These are phyloP conservation scores for Lasioglossum albipes DNA, from an alignment of 1,140 invertebrate genomes.

Conservation along the genomic window DNA sequence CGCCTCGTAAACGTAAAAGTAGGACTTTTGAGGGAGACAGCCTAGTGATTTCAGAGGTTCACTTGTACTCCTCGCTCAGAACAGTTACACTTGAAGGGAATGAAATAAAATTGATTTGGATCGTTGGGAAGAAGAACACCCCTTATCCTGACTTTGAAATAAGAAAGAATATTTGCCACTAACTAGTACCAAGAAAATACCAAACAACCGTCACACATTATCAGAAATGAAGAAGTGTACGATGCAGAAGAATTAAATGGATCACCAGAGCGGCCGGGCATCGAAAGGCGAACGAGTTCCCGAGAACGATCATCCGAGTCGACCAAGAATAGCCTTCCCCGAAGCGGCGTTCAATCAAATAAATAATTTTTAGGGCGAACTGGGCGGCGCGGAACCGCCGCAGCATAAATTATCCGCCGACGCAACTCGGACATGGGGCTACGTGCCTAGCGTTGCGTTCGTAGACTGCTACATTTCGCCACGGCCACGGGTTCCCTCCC, in stretches of 20 bases:
- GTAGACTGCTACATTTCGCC: conserved; percentile 57
- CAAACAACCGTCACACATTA: neutral
- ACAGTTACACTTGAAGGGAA: too few relatives aligned
- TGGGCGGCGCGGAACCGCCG: conserved; percentile 68
- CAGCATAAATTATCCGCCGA: conserved; percentile 77
- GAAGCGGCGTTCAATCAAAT: conserved; percentile 71
- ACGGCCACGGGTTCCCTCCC: conserved; percentile 7
- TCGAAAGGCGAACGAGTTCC: conserved; percentile 26
- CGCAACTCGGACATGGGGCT: conserved; percentile 63
- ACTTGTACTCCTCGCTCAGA: too few relatives aligned
- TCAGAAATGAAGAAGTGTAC: neutral
- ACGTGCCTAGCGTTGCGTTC: conserved; percentile 54
- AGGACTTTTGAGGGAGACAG: too few relatives aligned
- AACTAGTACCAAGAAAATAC: neutral
- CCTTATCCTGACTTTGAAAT: too few relatives aligned
- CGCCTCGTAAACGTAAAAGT: too few relatives aligned
- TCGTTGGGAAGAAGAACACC: too few relatives aligned
- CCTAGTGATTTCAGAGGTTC: too few relatives aligned
- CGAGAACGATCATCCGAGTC: conserved; percentile 29
- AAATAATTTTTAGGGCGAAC: conserved; percentile 74
- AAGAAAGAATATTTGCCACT: too few relatives aligned
- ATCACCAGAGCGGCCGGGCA: conserved; percentile 17
- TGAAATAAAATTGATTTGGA: too few relatives aligned
- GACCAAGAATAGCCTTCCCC: conserved; percentile 64
- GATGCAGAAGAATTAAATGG: neutral